A percentile compares a stretch with the other conserved stretches of the same genome.
Conservation (phyloP, 2,888 invertebrate genomes). For the Xylocampa areola region DNA sequence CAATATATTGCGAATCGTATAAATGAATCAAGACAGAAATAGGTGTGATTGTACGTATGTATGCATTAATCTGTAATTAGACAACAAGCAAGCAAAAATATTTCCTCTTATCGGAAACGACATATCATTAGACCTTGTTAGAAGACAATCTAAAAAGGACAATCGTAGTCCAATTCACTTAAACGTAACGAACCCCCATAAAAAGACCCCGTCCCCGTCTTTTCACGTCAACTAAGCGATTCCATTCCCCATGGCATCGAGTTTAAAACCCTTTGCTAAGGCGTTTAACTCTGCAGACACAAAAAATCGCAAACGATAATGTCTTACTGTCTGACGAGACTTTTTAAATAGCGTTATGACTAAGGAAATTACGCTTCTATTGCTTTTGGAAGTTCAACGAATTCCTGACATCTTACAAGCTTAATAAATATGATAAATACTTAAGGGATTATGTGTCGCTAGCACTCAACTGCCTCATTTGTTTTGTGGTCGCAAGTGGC, state of each 20-base stretch:
- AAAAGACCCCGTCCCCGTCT: conserved; percentile 21
- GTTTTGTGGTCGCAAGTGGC: too few relatives aligned
- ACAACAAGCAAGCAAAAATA: neutral
- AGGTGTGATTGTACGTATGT: too few relatives aligned
- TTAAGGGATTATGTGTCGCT: conserved; percentile 12
- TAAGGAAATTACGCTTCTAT: conserved; percentile 11
- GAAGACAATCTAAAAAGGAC: conserved; percentile 11
- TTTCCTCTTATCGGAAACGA: neutral
- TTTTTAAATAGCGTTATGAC: conserved; percentile 42
- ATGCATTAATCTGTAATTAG: too few relatives aligned
- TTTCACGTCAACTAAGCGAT: conserved; percentile 28
- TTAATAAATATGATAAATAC: conserved; percentile 23
- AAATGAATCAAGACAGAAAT: too few relatives aligned
- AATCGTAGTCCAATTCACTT: conserved; percentile 12
- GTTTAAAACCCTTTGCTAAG: conserved; percentile 36
- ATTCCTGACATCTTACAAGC: conserved; percentile 40
- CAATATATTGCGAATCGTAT: too few relatives aligned
- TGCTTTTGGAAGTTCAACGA: conserved; percentile 45
- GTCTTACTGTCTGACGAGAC: conserved; percentile 24
- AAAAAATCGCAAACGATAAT: conserved; percentile 33
- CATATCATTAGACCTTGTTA: conserved; percentile 7
- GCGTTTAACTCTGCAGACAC: conserved; percentile 50
- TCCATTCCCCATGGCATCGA: conserved; percentile 20
- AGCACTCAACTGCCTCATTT: too few relatives aligned
- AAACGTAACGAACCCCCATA: conserved; percentile 35